Evolutionary conservation across 2,888 invertebrate genomes (phyloP).

Genomic region (Xiphydria camelus): DNA sequence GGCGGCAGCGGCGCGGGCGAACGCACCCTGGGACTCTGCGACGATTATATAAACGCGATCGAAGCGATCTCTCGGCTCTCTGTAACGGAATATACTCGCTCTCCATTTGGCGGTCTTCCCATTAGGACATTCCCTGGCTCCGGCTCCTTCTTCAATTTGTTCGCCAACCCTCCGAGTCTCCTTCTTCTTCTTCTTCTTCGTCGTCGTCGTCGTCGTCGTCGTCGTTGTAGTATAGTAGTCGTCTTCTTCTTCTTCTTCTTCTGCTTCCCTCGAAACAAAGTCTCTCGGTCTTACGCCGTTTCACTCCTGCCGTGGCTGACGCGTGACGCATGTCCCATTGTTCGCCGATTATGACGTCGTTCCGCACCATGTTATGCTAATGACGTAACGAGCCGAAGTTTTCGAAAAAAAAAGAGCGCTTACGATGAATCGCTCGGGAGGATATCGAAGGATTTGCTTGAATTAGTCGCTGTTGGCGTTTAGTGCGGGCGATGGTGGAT

Average conservation of each 20-base stretch:
- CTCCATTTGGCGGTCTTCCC: constrained; percentile 11
- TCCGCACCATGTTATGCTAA: constrained; percentile 35
- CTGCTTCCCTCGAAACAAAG: constrained; percentile 10
- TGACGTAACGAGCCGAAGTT: constrained; percentile 28
- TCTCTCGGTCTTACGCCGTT: constrained; percentile 13
- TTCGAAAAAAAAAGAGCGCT: constrained; percentile 1
- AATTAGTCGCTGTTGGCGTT: no score
- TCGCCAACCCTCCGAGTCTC: constrained; percentile 9
- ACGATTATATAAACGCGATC: no score
- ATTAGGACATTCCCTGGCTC: constrained; percentile 14
- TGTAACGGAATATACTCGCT: no score
- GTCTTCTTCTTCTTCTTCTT: constrained; percentile 9
- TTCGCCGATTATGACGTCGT: constrained; percentile 37
- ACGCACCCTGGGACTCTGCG: no score
- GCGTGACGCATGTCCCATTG: constrained; percentile 37
- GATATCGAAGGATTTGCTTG: no score
- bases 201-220: constrained; percentile 3
- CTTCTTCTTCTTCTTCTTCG: constrained; percentile 13
- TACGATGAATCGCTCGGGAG: background rate
- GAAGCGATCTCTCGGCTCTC: no score
- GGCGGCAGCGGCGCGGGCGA: no score
- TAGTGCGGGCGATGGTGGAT: no score
- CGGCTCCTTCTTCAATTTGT: constrained; percentile 18
- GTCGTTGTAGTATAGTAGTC: background rate
- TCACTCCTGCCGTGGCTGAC: constrained; percentile 11